Conservation (phyloP, 2,113 vertebrate species). For the Machaerirhynchus nigripectus region DNA sequence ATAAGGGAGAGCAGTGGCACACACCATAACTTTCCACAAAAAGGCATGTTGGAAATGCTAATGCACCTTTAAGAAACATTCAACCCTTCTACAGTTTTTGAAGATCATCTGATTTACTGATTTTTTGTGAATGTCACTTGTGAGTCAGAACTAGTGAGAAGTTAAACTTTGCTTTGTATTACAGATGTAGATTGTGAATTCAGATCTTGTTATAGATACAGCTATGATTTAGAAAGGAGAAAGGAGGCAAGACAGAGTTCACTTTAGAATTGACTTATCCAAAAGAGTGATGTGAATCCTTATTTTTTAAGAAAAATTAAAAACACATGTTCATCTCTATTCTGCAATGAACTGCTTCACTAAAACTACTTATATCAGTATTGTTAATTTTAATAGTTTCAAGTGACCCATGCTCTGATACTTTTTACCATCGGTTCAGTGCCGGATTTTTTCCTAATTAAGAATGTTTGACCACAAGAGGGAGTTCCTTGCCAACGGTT, state of each 20-base stretch:
- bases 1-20: background rate
- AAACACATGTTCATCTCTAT: slow-evolving; percentile 52
- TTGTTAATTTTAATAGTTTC: slow-evolving; percentile 67
- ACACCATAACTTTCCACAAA: background rate
- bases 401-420: slow-evolving; percentile 54
- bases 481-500: slow-evolving; percentile 94
- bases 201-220: background rate
- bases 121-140: background rate
- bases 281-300: background rate
- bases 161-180: background rate
- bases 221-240: background rate
- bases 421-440: background rate
- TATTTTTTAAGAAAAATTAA: slow-evolving; percentile 51
- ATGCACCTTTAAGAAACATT: background rate
- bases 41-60: background rate
- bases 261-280: slow-evolving; percentile 9
- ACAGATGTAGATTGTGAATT: background rate
- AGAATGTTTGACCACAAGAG: slow-evolving; percentile 90
- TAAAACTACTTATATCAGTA: slow-evolving; percentile 55
- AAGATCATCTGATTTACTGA: background rate
- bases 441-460: slow-evolving; percentile 58
- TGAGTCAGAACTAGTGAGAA: background rate
- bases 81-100: background rate
- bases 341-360: slow-evolving; percentile 61
- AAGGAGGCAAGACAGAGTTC: background rate